These are phyloP conservation scores for Morone chrysops DNA, from an alignment of 2,113 vertebrate species.

Conservation along the genomic window DNA sequence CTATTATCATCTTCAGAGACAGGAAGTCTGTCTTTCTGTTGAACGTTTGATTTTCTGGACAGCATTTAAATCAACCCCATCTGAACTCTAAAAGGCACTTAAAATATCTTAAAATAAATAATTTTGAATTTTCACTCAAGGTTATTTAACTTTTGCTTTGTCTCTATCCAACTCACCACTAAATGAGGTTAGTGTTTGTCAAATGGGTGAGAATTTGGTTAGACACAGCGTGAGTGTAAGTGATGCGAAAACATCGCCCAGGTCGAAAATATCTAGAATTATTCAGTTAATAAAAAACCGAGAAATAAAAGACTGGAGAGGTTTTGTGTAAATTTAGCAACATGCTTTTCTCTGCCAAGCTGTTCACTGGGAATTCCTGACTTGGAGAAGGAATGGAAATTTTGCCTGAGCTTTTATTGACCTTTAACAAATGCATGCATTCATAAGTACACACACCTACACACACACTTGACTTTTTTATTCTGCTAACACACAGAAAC, in stretches of 20 bases:
- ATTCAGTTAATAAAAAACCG: slow-evolving; percentile 27
- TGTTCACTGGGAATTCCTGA: slow-evolving; percentile 22
- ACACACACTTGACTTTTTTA: slow-evolving; percentile 5
- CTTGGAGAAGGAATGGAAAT: slow-evolving; percentile 27
- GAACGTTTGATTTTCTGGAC: slow-evolving; percentile 30
- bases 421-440: slow-evolving; percentile 41
- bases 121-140: neutral
- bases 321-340: slow-evolving; percentile 35
- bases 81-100: neutral
- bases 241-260: slow-evolving; percentile 17
- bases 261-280: slow-evolving; percentile 3
- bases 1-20: slow-evolving; percentile 2
- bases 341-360: slow-evolving; percentile 9
- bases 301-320: slow-evolving; percentile 17
- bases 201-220: neutral
- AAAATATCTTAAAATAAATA: neutral
- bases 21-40: slow-evolving; percentile 18
- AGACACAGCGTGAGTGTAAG: slow-evolving; percentile 5
- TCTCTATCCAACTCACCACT: neutral
- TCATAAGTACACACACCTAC: neutral
- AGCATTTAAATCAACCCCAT: neutral
- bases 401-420: slow-evolving; percentile 36
- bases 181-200: neutral
- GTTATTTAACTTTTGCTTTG: slow-evolving; percentile 25
- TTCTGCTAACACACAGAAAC: slow-evolving; percentile 5